phyloP scores from a whole-genome alignment of 2,113 vertebrate species.

The Corythaeola cristata region DNA sequence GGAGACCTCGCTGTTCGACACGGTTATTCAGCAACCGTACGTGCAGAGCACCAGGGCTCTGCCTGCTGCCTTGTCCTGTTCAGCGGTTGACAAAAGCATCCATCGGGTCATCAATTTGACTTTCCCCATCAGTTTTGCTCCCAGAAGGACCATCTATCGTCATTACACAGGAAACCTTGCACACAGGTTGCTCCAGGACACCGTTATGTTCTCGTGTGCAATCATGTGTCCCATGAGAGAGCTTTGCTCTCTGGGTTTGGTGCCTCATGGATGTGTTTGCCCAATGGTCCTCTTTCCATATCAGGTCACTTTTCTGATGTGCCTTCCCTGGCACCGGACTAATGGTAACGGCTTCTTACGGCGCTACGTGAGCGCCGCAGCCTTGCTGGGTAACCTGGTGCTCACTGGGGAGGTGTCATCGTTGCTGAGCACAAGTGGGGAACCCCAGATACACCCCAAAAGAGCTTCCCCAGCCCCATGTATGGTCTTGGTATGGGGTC shows the following conservation, averaged over 20 bases:
- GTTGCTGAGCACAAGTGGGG: too few relatives aligned
- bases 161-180: not conserved
- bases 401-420: too few relatives aligned
- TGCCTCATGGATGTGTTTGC: not conserved
- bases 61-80: not conserved
- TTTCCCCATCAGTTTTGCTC: not conserved
- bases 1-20: not conserved
- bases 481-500: too few relatives aligned
- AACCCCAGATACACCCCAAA: too few relatives aligned
- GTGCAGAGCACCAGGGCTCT: not conserved
- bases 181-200: not conserved
- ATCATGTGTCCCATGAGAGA: not conserved
- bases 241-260: not conserved
- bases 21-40: not conserved
- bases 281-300: not conserved
- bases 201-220: not conserved
- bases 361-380: too few relatives aligned
- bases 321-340: too few relatives aligned
- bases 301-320: accelerated
- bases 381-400: too few relatives aligned
- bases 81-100: not conserved
- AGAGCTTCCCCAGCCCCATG: too few relatives aligned
- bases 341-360: too few relatives aligned
- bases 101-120: not conserved
- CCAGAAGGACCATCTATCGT: not conserved